Conservation (phyloP, 2,888 invertebrate genomes). For the Protonemura montana region DNA sequence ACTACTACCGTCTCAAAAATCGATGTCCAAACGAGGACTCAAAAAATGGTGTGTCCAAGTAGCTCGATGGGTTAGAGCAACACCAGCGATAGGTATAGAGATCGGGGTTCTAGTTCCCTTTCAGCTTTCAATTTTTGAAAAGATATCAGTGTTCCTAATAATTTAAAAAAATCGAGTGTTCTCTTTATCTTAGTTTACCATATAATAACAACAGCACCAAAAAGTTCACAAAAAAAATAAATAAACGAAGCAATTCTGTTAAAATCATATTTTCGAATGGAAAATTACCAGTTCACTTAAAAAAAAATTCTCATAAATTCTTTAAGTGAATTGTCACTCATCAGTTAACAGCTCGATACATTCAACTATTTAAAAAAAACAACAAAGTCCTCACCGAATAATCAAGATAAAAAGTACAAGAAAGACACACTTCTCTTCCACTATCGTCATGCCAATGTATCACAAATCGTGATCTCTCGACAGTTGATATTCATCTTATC, state of each 20-base stretch:
- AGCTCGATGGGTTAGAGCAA: too few relatives aligned
- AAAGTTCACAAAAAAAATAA: too few relatives aligned
- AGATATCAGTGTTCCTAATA: too few relatives aligned
- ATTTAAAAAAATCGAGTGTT: too few relatives aligned
- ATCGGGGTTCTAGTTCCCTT: too few relatives aligned
- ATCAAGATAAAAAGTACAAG: background rate
- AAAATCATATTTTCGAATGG: background rate
- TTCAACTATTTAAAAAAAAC: background rate
- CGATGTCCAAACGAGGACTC: too few relatives aligned
- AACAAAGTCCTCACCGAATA: background rate
- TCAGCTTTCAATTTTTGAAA: too few relatives aligned
- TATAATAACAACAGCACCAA: too few relatives aligned
- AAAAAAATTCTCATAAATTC: background rate
- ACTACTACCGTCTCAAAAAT: too few relatives aligned
- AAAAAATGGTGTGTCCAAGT: too few relatives aligned
- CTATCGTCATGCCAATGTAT: conserved; percentile 1
- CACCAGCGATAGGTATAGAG: too few relatives aligned
- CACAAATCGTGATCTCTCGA: background rate
- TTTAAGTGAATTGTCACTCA: background rate
- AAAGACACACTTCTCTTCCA: background rate
- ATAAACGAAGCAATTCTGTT: background rate
- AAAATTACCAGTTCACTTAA: background rate
- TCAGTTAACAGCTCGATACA: background rate
- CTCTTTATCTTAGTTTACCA: too few relatives aligned
- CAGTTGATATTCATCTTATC: background rate